These are phyloP conservation scores for Python bivittatus DNA, from an alignment of 2,113 vertebrate species.

Conservation along the genomic window DNA sequence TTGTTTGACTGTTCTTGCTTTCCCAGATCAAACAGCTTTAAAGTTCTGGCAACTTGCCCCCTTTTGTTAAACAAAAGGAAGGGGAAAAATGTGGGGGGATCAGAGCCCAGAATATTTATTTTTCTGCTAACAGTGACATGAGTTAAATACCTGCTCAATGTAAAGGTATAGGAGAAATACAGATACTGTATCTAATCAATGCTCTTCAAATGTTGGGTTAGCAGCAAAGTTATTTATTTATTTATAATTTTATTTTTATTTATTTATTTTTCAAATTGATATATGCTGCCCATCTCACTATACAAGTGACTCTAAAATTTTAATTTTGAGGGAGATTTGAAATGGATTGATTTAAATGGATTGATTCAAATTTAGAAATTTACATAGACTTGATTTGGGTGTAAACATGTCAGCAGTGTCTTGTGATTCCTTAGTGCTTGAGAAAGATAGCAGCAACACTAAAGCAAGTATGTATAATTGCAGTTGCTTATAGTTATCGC, in stretches of 20 bases:
- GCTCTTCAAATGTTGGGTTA: background rate
- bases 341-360: background rate
- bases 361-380: background rate
- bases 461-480: background rate
- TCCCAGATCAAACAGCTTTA: conserved; percentile 46
- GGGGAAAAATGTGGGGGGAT: background rate
- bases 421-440: background rate
- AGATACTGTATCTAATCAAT: background rate
- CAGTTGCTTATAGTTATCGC: background rate
- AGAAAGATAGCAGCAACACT: background rate
- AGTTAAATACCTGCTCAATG: background rate
- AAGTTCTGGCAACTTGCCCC: conserved; percentile 50
- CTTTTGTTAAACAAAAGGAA: conserved; percentile 29
- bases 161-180: background rate
- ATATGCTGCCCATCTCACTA: too few relatives aligned
- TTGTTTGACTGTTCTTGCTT: conserved; percentile 42
- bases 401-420: background rate
- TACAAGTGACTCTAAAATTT: too few relatives aligned
- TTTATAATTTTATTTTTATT: too few relatives aligned
- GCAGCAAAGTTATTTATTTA: background rate
- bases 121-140: conserved; percentile 10
- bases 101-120: conserved; percentile 35
- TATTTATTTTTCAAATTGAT: too few relatives aligned
- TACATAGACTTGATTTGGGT: background rate
- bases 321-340: background rate